Base-by-base conservation (phyloP, 2,113 vertebrate species). In the Thamnaconus septentrionalis region DNA sequence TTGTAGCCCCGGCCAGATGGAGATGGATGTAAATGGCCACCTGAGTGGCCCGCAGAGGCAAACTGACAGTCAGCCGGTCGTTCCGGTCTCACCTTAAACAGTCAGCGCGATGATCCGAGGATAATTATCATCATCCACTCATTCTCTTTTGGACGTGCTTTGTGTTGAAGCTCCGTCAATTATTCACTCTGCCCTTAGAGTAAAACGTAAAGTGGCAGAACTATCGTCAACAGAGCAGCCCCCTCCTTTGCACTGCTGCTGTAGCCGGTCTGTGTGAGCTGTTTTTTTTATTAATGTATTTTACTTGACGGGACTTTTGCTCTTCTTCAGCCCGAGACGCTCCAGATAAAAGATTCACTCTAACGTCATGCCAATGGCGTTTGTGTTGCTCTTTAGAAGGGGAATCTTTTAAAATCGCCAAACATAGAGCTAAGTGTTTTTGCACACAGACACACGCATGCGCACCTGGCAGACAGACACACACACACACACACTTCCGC, bases 301-400 rank as follows among this genome's bases (percentile, higher is more conserved):
- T 31, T 31, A 31, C 18, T 31, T 31, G 18, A 31, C 1, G 18
- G 18, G 18, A 31, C 18, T 31, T 31, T 31, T 31, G 18, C 18
- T 31, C 2, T 31, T 31, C 18, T 31, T 64, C 63, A 59, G n/a
- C 69, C 4, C 12, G 3, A 63, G 56, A 75, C 57, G 59, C 42
- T 59, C 1, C 3, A 53, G 59, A 66, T 74, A 12, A 75, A 75
- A 57, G 59, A 49, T 61, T 10, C 6, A 31, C 18, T 47, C 51
- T 67, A 65, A 80, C 67, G 65, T 74, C 69, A 81, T 63, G 71
- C 71, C 78, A 81, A 82, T 76, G 49, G 66, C 61, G 69, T 78
- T 65, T 49, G 62, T 72, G 71, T 58, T 54, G 50, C 64, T 56
- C 63, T 61, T 72, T 57, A 31, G 18, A 31, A 31, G 59, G 58